Evolutionary conservation across 92 coral and sea anemone species (phyloP).

Genomic region (Desmophyllum pertusum): DNA sequence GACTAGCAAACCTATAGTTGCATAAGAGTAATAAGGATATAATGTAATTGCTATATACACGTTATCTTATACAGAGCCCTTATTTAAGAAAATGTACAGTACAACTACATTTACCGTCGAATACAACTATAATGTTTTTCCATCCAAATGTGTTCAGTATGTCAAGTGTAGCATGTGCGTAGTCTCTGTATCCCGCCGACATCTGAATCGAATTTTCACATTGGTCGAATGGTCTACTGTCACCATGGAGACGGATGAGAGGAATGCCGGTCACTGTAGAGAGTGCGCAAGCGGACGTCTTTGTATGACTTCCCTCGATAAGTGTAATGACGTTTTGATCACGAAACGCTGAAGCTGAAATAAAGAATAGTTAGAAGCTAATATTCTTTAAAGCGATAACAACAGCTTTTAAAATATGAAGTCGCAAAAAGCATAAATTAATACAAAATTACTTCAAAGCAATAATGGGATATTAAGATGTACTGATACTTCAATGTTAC

Average conservation of each 20-base stretch:
- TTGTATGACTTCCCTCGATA: constrained; percentile 39
- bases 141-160: constrained; percentile 53
- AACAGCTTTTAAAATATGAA: too few relatives aligned
- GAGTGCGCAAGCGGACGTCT: constrained; percentile 44
- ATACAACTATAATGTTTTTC: constrained; percentile 41
- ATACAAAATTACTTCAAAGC: neutral
- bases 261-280: constrained; percentile 58
- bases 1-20: too few relatives aligned
- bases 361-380: neutral
- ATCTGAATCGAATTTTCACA: constrained; percentile 50
- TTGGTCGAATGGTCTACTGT: neutral
- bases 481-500: too few relatives aligned
- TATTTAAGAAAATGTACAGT: too few relatives aligned
- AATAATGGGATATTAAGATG: too few relatives aligned
- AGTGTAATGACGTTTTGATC: constrained; percentile 42
- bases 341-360: constrained; percentile 42
- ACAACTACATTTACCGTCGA: constrained; percentile 48
- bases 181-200: constrained; percentile 49
- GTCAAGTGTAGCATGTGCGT: constrained; percentile 49
- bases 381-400: neutral
- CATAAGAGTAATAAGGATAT: too few relatives aligned
- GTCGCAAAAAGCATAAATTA: neutral
- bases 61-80: too few relatives aligned
- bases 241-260: constrained; percentile 35
- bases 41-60: too few relatives aligned